phyloP scores from a whole-genome alignment of 2,888 invertebrate genomes.

The Euzophera pinguis region DNA sequence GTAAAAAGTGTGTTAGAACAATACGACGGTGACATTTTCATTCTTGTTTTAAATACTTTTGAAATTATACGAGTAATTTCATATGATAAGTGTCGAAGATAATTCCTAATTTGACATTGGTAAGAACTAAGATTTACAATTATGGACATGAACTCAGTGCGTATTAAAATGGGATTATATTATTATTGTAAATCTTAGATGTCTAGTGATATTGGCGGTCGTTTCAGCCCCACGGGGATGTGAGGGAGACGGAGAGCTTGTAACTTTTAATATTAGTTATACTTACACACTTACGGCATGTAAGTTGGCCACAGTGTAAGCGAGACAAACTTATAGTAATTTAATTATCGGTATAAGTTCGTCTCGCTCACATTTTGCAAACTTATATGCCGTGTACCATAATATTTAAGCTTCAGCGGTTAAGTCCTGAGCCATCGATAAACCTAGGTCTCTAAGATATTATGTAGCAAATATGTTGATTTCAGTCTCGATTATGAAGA shows the following conservation, averaged over 20 bases:
- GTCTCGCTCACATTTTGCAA: too few species aligned
- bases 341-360: too few species aligned
- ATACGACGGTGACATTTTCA: neutral
- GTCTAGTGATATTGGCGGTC: neutral
- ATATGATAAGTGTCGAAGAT: slow-evolving; percentile 1
- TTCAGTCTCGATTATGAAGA: neutral
- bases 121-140: slow-evolving; percentile 14
- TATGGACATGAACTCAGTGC: slow-evolving; percentile 1
- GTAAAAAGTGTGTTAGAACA: too few species aligned
- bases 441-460: neutral
- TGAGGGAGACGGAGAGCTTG: slow-evolving; percentile 9
- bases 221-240: neutral
- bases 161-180: neutral
- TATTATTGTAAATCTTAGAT: slow-evolving; percentile 10
- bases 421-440: slow-evolving; percentile 13
- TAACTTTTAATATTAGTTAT: slow-evolving; percentile 13
- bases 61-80: neutral
- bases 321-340: too few species aligned
- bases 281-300: too few species aligned
- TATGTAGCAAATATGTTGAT: neutral
- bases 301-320: too few species aligned
- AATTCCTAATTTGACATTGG: slow-evolving; percentile 2
- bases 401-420: slow-evolving; percentile 5
- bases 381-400: too few species aligned
- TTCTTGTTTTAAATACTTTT: neutral